phyloP scores from a whole-genome alignment of 1,140 invertebrate genomes.

The Aricia agestis region DNA sequence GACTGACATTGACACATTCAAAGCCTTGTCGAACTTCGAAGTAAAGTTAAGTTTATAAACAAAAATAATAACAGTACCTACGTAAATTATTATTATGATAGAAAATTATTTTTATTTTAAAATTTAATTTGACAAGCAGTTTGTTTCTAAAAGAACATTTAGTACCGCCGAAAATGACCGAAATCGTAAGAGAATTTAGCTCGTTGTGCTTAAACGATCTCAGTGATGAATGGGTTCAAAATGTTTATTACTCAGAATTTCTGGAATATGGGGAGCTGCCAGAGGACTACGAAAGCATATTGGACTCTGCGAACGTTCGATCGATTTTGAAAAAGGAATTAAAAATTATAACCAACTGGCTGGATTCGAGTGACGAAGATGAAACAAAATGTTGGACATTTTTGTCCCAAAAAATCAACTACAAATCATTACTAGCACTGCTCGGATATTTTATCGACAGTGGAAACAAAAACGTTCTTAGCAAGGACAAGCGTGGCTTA shows the following conservation, averaged over 20 bases:
- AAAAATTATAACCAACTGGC: constrained; percentile 40
- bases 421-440: constrained; percentile 51
- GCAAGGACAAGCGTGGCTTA: constrained; percentile 48
- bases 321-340: constrained; percentile 40
- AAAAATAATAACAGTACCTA: no score
- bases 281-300: constrained; percentile 45
- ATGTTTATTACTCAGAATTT: constrained; percentile 54
- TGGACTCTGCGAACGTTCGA: constrained; percentile 39
- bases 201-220: constrained; percentile 44
- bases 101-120: no score
- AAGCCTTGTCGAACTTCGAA: no score
- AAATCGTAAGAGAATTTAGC: constrained; percentile 41
- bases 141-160: no score
- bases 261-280: constrained; percentile 57
- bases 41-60: no score
- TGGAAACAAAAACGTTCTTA: constrained; percentile 54
- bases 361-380: constrained; percentile 27
- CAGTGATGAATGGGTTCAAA: constrained; percentile 51
- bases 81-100: no score
- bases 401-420: constrained; percentile 45
- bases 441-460: constrained; percentile 55
- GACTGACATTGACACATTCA: no score
- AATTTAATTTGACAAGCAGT: no score
- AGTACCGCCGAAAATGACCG: constrained; percentile 20
- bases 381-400: constrained; percentile 55